Evolutionary conservation across 2,888 invertebrate genomes (phyloP).

Genomic region (Mythimna ferrago): DNA sequence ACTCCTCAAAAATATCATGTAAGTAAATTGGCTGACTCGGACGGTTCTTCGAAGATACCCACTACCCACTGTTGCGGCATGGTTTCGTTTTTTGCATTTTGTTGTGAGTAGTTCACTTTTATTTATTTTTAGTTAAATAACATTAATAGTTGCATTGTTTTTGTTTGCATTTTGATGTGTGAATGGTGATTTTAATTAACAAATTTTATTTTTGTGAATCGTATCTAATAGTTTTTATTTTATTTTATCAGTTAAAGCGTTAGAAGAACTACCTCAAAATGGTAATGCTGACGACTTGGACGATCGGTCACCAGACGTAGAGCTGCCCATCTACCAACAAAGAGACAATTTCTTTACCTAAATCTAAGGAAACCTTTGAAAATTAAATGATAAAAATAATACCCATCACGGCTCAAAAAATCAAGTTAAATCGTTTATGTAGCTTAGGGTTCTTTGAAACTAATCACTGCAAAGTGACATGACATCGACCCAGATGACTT

Average conservation of each 20-base stretch:
- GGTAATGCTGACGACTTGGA: constrained; percentile 92
- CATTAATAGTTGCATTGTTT: constrained; percentile 71
- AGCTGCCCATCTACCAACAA: constrained; percentile 96
- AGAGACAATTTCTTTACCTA: constrained; percentile 95
- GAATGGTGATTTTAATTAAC: constrained; percentile 54
- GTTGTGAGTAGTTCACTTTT: constrained; percentile 86
- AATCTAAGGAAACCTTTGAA: constrained; percentile 45
- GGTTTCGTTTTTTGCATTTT: constrained; percentile 88
- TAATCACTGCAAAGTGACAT: constrained; percentile 28
- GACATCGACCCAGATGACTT: constrained; percentile 3
- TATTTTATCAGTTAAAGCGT: constrained; percentile 92
- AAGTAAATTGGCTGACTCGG: constrained; percentile 75
- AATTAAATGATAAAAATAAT: not conserved
- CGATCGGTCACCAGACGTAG: constrained; percentile 94
- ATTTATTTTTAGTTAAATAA: constrained; percentile 58
- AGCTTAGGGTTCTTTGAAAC: constrained; percentile 1
- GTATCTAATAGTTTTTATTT: constrained; percentile 37
- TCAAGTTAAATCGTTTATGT: not conserved
- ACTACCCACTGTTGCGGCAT: constrained; percentile 84
- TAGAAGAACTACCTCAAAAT: constrained; percentile 93
- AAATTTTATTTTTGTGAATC: not conserved
- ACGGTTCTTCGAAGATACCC: constrained; percentile 81
- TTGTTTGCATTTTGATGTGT: constrained; percentile 70
- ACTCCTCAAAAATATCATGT: constrained; percentile 59
- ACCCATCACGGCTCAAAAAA: constrained; percentile 5